Base-by-base conservation (phyloP, 2,888 invertebrate genomes). In the Gortyna flavago region DNA sequence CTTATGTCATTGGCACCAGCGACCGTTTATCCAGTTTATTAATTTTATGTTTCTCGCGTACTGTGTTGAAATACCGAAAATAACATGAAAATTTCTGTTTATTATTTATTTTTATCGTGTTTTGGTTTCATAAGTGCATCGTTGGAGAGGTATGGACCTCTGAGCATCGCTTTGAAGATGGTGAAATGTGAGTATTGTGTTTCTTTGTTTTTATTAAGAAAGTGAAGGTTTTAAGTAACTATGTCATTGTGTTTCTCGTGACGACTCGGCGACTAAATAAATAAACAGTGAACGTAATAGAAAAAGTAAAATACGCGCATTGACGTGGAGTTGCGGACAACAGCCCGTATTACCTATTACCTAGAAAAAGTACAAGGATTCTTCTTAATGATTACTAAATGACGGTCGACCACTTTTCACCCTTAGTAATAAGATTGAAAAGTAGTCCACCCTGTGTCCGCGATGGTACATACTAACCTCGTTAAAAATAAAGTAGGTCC, bases 61-160 rank as follows among this genome's bases (percentile, higher is more conserved):
- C 25, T 72, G 44, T 70, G 41, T 62, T 71, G 72, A 66, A 75
- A 66, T 65, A 38, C 21, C 11, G 7, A 48, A n/a, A 13, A 32
- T 25, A 84, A 74, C 71, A 87, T 86, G 78, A 68, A 83, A 59
- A 35, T 57, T 44, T 62, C 57, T 2, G 2, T 35, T 35, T 67
- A 70, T 9, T 85, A 51, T 80, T 35, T 84, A 41, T 80, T 84
- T 73, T 51, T 79, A 32, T 2, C 29, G 1, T 85, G 4, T 71
- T 32, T 80, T 67, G 84, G 80, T 25, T 76, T 75, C 51, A 79
- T 85, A 6, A 64, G 86, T 69, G 89, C 89, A 0, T 93, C 93
- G 89, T 90, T 94, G 75, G 95, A 95, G 69, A 95, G 93, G 81
- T 95, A 93, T 88, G 96, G 96, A 81, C 96, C 95, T 0, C 93